Evolutionary conservation across 2,113 vertebrate species (phyloP).

Genomic region (Myotis yumanensis): DNA sequence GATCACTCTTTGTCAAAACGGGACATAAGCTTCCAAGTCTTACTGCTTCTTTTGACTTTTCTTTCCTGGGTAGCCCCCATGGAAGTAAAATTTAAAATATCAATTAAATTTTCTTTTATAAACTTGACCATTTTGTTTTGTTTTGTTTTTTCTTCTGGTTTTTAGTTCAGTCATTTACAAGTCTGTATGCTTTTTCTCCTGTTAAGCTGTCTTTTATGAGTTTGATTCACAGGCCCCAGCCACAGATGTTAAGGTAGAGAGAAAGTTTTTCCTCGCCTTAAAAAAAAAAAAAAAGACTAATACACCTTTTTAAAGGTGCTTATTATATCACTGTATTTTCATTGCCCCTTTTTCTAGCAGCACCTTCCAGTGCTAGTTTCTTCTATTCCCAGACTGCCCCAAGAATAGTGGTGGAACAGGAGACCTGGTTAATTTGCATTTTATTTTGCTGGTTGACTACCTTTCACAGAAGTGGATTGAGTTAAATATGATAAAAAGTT

Average conservation of each 20-base stretch:
- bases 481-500: not conserved
- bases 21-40: not conserved
- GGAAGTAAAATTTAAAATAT: not conserved
- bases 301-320: not conserved
- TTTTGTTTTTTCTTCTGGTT: not conserved
- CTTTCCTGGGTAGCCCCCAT: not conserved
- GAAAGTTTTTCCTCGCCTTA: not conserved
- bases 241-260: not conserved
- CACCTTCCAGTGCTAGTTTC: not conserved
- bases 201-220: not conserved
- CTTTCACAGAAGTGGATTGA: constrained; percentile 3
- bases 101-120: not conserved
- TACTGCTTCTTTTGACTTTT: not conserved
- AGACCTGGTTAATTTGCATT: not conserved
- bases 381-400: not conserved
- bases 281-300: not conserved
- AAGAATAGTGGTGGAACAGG: not conserved
- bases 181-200: not conserved
- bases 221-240: not conserved
- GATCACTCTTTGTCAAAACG: not conserved
- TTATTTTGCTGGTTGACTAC: not conserved
- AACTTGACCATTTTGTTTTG: not conserved
- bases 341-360: not conserved
- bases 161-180: not conserved
- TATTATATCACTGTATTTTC: not conserved